Evolutionary conservation across 1,140 invertebrate genomes (phyloP).

Genomic region (Grapholita molesta): DNA sequence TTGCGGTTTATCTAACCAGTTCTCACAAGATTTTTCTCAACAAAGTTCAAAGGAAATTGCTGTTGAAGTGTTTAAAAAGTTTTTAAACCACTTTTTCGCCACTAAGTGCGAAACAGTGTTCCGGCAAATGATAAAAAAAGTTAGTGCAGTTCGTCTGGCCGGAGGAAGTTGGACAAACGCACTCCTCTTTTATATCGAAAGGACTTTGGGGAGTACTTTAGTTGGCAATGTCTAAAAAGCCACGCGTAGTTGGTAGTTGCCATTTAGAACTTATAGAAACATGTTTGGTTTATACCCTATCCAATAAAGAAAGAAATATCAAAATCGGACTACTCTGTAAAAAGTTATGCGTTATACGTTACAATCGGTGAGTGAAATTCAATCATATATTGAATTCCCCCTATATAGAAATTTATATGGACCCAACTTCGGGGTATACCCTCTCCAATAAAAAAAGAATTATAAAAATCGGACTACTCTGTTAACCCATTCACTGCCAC

Average conservation of each 20-base stretch:
- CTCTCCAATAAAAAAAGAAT: too few relatives aligned
- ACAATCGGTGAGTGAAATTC: too few relatives aligned
- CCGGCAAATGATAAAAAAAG: slow-evolving; percentile 1
- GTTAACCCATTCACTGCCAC: too few relatives aligned
- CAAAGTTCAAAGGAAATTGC: background rate
- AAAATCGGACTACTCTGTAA: too few relatives aligned
- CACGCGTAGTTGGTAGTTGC: background rate
- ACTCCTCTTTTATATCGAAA: background rate
- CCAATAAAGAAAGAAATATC: too few relatives aligned
- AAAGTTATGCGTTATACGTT: too few relatives aligned
- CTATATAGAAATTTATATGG: too few relatives aligned
- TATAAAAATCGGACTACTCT: too few relatives aligned
- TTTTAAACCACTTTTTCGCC: slow-evolving; percentile 11
- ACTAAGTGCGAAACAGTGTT: slow-evolving; percentile 9
- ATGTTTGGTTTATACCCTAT: background rate
- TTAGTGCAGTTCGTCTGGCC: slow-evolving; percentile 3
- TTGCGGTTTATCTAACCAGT: too few relatives aligned
- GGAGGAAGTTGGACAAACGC: background rate
- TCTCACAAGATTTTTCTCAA: background rate
- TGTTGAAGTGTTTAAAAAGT: background rate
- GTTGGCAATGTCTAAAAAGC: background rate
- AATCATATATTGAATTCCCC: too few relatives aligned
- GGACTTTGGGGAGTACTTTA: background rate
- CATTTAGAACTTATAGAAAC: background rate
- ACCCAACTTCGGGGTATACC: too few relatives aligned